Base-by-base conservation (phyloP, 2,113 vertebrate species). In the Gyps fulvus region DNA sequence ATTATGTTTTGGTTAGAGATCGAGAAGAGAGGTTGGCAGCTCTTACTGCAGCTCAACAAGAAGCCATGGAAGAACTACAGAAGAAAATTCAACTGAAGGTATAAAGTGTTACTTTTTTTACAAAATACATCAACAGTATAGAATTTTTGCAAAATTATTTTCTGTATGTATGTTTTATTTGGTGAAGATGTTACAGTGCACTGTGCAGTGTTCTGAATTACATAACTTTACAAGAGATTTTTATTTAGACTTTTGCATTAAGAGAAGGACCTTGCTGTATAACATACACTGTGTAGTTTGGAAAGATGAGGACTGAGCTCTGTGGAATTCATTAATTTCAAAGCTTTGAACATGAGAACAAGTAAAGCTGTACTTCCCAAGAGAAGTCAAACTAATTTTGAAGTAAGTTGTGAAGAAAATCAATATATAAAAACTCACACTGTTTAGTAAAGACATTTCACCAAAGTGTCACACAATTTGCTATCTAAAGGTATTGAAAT, bases 41-140 rank as follows among this genome's bases (percentile, higher is more conserved):
- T 34, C 99, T 99, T 49, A 99, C 99, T 14, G 99, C 99, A 76
- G 99, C 99, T 92, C 99, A 99, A 42, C 99, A 99, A 91, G 99
- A 99, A 93, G 99, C 99, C 69, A 98, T 99, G 99, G 99, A 99
- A 93, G 99, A 99, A 92, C 98, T 99, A 19, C 99, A 99, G 98
- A 99, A 99, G 92, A 99, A 99, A 97, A 99, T 99, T 83, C 99
- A 99, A 88, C 98, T 99, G 97, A 99, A 99, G 98, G 99, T 99
- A 97, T 66, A 36, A 73, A 42, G 26, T 14, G 20, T 32, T 62
- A 16, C 38, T 65, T 83, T 69, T 27, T 29, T 10, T 83, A 54
- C 91, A 92, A 96, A 91, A 63, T 10, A 20, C 1, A 5, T 66
- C 29, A 45, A 20, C 6, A 45, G 8, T 29, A 14, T 3, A 34